phyloP scores from a whole-genome alignment of 2,888 invertebrate genomes.

The Fragum fragum region DNA sequence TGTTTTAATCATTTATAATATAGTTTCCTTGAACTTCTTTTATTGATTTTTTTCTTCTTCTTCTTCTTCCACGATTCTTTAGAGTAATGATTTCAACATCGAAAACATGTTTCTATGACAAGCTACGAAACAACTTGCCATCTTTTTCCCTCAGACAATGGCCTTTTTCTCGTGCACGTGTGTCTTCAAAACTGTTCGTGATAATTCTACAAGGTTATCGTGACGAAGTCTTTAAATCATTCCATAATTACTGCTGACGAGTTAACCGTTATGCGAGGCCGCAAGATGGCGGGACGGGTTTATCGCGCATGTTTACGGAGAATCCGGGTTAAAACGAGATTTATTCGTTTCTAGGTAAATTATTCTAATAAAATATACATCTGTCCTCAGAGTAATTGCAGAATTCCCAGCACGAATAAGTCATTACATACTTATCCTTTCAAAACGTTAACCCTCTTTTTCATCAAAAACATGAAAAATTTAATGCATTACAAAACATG shows the following conservation, averaged over 20 bases:
- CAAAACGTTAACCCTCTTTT: too few species aligned
- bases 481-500: too few species aligned
- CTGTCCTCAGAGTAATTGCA: background rate
- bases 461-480: too few species aligned
- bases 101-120: too few species aligned
- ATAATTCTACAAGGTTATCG: constrained; percentile 15
- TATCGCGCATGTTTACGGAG: constrained; percentile 22
- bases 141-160: too few species aligned
- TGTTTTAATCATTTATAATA: too few species aligned
- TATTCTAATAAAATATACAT: constrained; percentile 31
- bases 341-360: constrained; percentile 9
- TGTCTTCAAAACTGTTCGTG: background rate
- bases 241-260: constrained; percentile 21
- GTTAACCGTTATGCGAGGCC: constrained; percentile 7
- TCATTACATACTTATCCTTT: background rate
- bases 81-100: too few species aligned
- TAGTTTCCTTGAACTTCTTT: too few species aligned
- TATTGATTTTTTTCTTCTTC: too few species aligned
- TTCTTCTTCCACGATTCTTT: too few species aligned
- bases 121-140: too few species aligned
- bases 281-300: constrained; percentile 12
- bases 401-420: background rate
- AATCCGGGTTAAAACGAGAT: background rate
- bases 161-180: too few species aligned
- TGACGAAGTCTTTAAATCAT: constrained; percentile 20